Evolutionary conservation across 2,888 invertebrate species (phyloP), one percentile per base, ranked within the genome.

Genomic region (Eupithecia tripunctaria): DNA sequence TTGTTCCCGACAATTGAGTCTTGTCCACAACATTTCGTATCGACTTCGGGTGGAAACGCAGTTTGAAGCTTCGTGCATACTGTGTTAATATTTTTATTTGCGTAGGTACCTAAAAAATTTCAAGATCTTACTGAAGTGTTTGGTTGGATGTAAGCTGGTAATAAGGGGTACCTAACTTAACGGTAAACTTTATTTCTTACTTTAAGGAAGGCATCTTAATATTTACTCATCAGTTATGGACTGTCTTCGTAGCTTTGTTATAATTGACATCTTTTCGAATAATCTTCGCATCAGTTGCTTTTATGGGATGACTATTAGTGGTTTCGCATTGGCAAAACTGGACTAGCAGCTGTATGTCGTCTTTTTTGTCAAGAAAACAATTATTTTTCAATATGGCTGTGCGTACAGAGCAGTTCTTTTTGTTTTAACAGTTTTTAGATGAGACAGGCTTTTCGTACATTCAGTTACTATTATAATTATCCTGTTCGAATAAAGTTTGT

Each of bases 21-120:
- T 32, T 6, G 62, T 18, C 62, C 62, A n/a, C 62, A 62, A 25
- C 62, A 70, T 88, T 62, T 62, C 62, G 62, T 62, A 32, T 32
- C 32, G 7, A 2, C 15, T 60, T 93, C 94, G 18, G 95, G 78
- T 0, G 62, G 59, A 14, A 32, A 32, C 8, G 62, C 62, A 32
- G 62, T 32, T 15, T 29, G 27, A n/a, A 62, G 5, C n/a, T 62
- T 62, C 18, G 62, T 62, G 32, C 62, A 62, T 18, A 32, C 62
- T 32, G 8, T 32, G 62, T 32, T 32, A 29, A 27, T 6, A n/a
- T 62, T 32, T 4, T 27, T 59, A 59, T 18, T 29, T 18, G 62
- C 62, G 18, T 62, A 15, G 18, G n/a, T 62, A 36, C n/a, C 62
- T 62, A 32, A 7, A 43, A 43, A 43, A 18, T 43, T 18, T 6